Evolutionary conservation across 2,113 vertebrate genomes (phyloP), one percentile per base, ranked within the genome.

Genomic region (Halichoeres trimaculatus): DNA sequence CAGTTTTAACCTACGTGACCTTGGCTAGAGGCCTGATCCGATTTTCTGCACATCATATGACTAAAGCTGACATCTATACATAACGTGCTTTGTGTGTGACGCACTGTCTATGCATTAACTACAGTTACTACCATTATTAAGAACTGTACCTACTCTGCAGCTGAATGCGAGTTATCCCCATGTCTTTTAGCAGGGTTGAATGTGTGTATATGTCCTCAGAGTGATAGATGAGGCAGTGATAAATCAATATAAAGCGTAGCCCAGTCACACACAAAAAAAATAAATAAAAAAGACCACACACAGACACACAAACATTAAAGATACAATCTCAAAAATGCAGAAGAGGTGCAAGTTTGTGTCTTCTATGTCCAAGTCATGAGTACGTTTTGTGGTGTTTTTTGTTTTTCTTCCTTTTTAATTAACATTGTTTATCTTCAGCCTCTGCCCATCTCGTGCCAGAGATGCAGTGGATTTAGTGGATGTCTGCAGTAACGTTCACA

Each of bases 1-100:
- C 64, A 26, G 57, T 59, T 69, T 79, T 67, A 81, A 78, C 76
- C 76, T 56, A 7, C 14, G 26, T 74, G 86, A 84, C 73, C 78
- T 71, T 73, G 59, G 65, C 67, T 26, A 10, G 8, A 64, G 68
- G 79, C 23, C 47, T 79, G 63, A 77, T 69, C 60, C 19, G 64
- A 76, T 62, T 60, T 16, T 70, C 54, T 41, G n/a, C 36, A 35
- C 74, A 43, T 72, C 43, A 48, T 41, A 69, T 72, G 75, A 80
- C 77, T 73, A 66, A 73, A 34, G 22, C 76, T 66, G 74, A 76
- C 74, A 50, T 70, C 43, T 45, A 75, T 68, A 64, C 50, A 53
- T 59, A 19, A 43, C 50, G 73, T 19, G 23, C 40, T 67, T 4
- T 45, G 24, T 40, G 35, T 72, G 62, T 54, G 35, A 30, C 55